Evolutionary conservation across 2,888 invertebrate genomes (phyloP).

Genomic region (Pomacea canaliculata): DNA sequence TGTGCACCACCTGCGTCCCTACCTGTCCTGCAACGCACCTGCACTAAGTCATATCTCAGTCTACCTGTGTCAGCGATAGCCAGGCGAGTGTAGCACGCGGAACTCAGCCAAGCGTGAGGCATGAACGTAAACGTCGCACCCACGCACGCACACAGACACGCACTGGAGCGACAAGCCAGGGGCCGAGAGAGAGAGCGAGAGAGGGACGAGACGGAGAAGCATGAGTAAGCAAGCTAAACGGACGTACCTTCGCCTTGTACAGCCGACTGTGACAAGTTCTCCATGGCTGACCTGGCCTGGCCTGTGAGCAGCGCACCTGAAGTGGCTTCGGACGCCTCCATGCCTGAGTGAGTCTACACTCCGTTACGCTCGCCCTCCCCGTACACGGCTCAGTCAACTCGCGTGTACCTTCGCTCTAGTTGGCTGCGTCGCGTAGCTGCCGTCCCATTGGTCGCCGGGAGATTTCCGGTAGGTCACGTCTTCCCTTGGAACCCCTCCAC

Average conservation of each 20-base stretch:
- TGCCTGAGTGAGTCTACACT: slow-evolving; percentile 15
- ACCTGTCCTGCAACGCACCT: too few relatives aligned
- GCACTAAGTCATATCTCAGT: too few relatives aligned
- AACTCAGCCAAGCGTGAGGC: too few relatives aligned
- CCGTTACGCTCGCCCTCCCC: not conserved
- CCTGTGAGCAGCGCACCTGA: not conserved
- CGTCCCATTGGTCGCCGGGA: not conserved
- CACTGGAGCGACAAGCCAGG: not conserved
- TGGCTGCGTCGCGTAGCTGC: not conserved
- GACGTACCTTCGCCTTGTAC: not conserved
- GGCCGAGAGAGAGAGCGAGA: not conserved
- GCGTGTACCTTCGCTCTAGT: not conserved
- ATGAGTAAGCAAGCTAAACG: not conserved
- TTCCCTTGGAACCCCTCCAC: too few relatives aligned
- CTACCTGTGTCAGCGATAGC: too few relatives aligned
- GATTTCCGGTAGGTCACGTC: not conserved
- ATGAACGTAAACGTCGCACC: too few relatives aligned
- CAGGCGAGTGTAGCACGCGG: too few relatives aligned
- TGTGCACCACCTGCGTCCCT: too few relatives aligned
- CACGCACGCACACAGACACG: not conserved
- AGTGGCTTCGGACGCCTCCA: slow-evolving; percentile 13
- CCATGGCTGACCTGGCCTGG: not conserved
- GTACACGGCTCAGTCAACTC: not conserved
- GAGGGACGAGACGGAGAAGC: not conserved
- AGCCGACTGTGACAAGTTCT: not conserved